Percentiles rank a stretch among this genome's conserved stretches.
Evolutionary conservation across 2,797 vertebrate genomes (phyloP).

Genomic region (Loriculus beryllinus): DNA sequence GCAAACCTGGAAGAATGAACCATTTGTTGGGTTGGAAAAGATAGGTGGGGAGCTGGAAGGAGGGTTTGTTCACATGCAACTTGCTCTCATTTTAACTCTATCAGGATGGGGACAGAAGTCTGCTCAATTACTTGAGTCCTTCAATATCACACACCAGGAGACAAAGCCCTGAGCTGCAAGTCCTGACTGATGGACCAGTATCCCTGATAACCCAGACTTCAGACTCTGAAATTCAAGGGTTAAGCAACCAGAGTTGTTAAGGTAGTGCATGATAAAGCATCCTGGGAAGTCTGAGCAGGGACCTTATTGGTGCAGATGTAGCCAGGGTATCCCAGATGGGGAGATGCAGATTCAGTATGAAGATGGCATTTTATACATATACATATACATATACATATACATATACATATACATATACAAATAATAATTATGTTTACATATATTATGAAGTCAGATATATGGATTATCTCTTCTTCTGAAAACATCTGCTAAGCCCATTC

Average conservation of each 20-base stretch:
- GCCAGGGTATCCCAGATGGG: background rate
- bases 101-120: background rate
- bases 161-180: background rate
- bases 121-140: background rate
- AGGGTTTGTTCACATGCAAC: background rate
- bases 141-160: background rate
- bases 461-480: background rate
- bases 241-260: background rate
- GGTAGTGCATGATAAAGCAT: background rate
- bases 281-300: background rate
- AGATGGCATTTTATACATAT: background rate
- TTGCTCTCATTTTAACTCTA: background rate
- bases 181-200: background rate
- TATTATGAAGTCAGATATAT: background rate
- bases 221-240: background rate
- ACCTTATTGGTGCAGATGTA: background rate
- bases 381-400: background rate
- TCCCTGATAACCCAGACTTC: background rate
- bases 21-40: background rate
- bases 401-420: background rate
- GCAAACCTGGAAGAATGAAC: background rate
- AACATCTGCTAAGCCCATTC: background rate
- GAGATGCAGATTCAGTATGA: background rate
- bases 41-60: background rate
- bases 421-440: background rate